A percentile compares a stretch with the other conserved stretches of the same genome.
Evolutionary conservation across 1,140 invertebrate species (phyloP).

Genomic region (Ectropis grisescens): DNA sequence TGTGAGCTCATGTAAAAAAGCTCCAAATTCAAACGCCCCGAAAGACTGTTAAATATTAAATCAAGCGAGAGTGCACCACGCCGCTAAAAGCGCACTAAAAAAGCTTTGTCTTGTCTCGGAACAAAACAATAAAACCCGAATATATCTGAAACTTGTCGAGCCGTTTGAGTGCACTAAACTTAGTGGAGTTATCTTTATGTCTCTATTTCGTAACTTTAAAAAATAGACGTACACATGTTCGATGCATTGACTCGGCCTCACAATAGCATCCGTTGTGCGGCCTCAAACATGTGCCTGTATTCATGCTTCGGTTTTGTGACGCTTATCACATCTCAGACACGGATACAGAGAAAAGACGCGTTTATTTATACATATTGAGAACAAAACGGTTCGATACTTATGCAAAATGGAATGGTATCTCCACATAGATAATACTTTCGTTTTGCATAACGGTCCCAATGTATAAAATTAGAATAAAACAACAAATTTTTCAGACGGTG

Average conservation of each 20-base stretch:
- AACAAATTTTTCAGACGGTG: too few relatives aligned
- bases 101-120: slow-evolving; percentile 29
- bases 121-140: slow-evolving; percentile 41
- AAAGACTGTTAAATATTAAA: slow-evolving; percentile 34
- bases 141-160: slow-evolving; percentile 14
- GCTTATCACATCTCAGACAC: background rate
- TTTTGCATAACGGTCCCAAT: too few relatives aligned
- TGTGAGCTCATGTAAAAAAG: too few relatives aligned
- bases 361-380: too few relatives aligned
- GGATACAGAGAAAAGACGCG: too few relatives aligned
- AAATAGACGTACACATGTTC: slow-evolving; percentile 19
- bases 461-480: too few relatives aligned
- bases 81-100: slow-evolving; percentile 38
- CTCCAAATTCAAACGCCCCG: slow-evolving; percentile 17
- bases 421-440: too few relatives aligned
- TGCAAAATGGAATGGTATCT: too few relatives aligned
- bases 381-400: too few relatives aligned
- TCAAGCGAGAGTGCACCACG: slow-evolving; percentile 25
- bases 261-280: slow-evolving; percentile 7
- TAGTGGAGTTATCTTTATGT: slow-evolving; percentile 32
- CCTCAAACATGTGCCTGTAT: slow-evolving; percentile 5
- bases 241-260: slow-evolving; percentile 3
- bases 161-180: slow-evolving; percentile 24
- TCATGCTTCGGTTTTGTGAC: background rate
- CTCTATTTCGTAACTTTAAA: slow-evolving; percentile 30